These are phyloP conservation scores for Hoplostethus atlanticus DNA, from an alignment of 2,797 vertebrate species.

Conservation along the genomic window DNA sequence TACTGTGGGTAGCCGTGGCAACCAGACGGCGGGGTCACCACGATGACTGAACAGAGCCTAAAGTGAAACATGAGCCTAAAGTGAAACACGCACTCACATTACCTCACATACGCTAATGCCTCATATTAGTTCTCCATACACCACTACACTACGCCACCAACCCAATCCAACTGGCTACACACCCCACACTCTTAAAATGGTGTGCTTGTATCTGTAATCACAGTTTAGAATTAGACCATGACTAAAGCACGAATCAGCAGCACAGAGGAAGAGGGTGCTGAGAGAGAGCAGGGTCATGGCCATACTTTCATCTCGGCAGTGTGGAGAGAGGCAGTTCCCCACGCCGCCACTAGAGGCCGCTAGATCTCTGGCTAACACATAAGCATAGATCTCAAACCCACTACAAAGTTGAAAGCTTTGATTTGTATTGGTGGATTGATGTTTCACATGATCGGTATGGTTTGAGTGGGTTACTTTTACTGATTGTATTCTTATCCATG, in stretches of 20 bases:
- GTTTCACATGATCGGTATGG: constrained; percentile 36
- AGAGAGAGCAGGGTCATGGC: not conserved
- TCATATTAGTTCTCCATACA: not conserved
- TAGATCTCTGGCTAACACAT: constrained; percentile 34
- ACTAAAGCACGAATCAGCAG: constrained; percentile 3
- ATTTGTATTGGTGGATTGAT: constrained; percentile 20
- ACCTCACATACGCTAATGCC: not conserved
- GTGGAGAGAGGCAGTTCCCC: constrained; percentile 1
- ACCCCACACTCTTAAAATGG: not conserved
- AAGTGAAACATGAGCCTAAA: not conserved
- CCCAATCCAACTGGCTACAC: not conserved
- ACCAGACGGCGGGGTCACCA: constrained; percentile 9
- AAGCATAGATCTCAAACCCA: not conserved
- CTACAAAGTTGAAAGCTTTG: constrained; percentile 10
- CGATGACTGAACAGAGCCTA: not conserved
- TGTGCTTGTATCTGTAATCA: constrained; percentile 18
- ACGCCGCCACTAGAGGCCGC: constrained; percentile 72
- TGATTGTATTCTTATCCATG: constrained; percentile 33
- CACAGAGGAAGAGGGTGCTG: constrained; percentile 13
- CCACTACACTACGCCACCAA: not conserved
- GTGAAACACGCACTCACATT: not conserved
- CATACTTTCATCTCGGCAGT: constrained; percentile 8
- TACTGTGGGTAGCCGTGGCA: constrained; percentile 6
- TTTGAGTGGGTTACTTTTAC: constrained; percentile 38
- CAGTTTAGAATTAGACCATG: not conserved